A percentile compares a stretch with the other conserved stretches of the same genome.
phyloP scores from a whole-genome alignment of 2,797 vertebrate genomes.

The Coregonus suidteri region DNA sequence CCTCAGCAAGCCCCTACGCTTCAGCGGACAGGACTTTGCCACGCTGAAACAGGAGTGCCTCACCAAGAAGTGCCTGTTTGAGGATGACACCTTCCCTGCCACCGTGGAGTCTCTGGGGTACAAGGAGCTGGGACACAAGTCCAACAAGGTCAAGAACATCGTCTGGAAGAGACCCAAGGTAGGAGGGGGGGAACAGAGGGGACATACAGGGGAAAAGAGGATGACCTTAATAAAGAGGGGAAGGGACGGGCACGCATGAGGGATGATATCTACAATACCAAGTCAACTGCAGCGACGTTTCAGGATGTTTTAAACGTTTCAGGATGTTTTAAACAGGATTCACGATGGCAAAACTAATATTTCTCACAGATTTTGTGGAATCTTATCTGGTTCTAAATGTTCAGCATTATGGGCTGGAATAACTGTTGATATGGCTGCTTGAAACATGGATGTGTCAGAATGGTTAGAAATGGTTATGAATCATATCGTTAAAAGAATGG shows the following conservation, averaged over 20 bases:
- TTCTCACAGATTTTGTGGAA: not conserved
- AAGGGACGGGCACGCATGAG: constrained; percentile 15
- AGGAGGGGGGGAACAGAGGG: constrained; percentile 48
- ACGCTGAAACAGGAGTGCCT: constrained; percentile 73
- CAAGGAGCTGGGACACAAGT: constrained; percentile 86
- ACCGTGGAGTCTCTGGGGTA: constrained; percentile 85
- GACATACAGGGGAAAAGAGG: not conserved
- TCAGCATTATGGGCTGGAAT: constrained; percentile 5
- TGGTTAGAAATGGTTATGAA: not conserved
- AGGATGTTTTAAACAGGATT: not conserved
- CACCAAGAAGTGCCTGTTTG: constrained; percentile 81
- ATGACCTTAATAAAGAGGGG: constrained; percentile 1
- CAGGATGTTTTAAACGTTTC: not conserved
- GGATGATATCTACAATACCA: constrained; percentile 23
- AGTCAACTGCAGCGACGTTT: constrained; percentile 5
- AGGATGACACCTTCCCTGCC: constrained; percentile 84
- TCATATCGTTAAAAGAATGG: not conserved
- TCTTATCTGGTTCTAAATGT: not conserved
- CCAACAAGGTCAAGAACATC: constrained; percentile 89
- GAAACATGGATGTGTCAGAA: not conserved
- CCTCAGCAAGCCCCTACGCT: constrained; percentile 80
- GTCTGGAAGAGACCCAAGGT: constrained; percentile 91
- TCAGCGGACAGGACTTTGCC: constrained; percentile 81
- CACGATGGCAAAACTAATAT: not conserved
- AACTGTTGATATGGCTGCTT: not conserved